Evolutionary conservation across 2,797 vertebrate species (phyloP), one percentile per base, ranked within the genome.

Genomic region (Columba guinea): DNA sequence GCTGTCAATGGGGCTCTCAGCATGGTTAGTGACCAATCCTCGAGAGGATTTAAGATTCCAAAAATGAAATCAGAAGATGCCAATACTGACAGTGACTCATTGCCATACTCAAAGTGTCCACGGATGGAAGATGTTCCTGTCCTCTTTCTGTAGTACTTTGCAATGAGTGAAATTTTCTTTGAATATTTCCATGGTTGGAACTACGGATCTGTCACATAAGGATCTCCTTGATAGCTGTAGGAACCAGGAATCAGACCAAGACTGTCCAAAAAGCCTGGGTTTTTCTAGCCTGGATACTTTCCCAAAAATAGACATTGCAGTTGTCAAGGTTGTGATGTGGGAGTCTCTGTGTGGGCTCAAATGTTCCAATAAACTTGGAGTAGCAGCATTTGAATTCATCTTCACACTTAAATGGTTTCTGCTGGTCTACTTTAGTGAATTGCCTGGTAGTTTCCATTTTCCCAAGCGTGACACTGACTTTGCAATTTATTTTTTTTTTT

Each of bases 401-500:
- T 32, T 58, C 34, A 58, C 5, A 26, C 7, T 60, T 34, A 32
- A 79, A 81, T 21, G 8, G 8, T 76, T 90, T 84, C 13, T 69
- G 27, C 19, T 77, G 12, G 23, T 84, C 28, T 77, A 20, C 35
- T 67, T 89, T 37, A 37, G 17, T 46, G 44, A 84, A n/a, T 48
- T 58, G 39, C 17, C 28, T 32, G 8, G 14, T 56, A 68, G 48
- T 27, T 5, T 86, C 14, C 16, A 46, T 83, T 80, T 81, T 86
- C 20, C 20, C 21, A 76, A 53, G 30, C 0, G 0, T 16, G 27
- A 10, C 5, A 51, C 1, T 30, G 53, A 34, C 10, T 69, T 92
- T 52, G 13, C n/a, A 76, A 35, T 68, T 63, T 16, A 15, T 48
- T 52, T 67, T 67, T 92, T 84, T 48, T 46, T 7, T 86, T 73